Conservation (phyloP, 2,113 vertebrate species). For the Tyrannus savana region DNA sequence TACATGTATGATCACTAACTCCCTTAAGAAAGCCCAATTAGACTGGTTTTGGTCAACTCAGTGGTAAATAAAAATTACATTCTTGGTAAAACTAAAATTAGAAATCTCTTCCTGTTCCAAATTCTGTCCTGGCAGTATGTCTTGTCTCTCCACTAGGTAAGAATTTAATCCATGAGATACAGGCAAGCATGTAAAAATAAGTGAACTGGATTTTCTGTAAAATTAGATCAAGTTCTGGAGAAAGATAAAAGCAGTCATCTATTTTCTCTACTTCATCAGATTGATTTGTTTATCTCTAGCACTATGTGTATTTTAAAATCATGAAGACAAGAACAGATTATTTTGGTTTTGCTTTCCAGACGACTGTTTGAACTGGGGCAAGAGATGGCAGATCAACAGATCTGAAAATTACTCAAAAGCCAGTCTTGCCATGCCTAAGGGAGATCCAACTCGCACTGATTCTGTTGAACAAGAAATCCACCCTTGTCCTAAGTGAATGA, state of each 20-base stretch:
- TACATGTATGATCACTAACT: conserved; percentile 54
- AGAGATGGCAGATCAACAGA: background rate
- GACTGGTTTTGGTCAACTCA: background rate
- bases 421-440: background rate
- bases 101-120: background rate
- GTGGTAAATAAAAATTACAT: conserved; percentile 12
- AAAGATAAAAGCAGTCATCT: background rate
- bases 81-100: conserved; percentile 48
- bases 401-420: background rate
- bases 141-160: background rate
- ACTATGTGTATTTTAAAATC: background rate
- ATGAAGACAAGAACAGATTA: background rate
- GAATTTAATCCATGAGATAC: background rate
- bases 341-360: background rate
- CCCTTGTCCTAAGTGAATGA: rapidly evolving
- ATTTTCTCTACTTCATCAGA: background rate
- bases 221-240: background rate
- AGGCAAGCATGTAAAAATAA: background rate
- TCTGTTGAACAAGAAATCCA: background rate
- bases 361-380: background rate
- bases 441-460: background rate
- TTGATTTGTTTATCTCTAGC: background rate
- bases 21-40: conserved; percentile 17
- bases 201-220: background rate
- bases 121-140: background rate